A percentile compares a stretch with the other conserved stretches of the same genome.
phyloP scores from a whole-genome alignment of 2,797 vertebrate genomes.

The Myiothlypis coronata region DNA sequence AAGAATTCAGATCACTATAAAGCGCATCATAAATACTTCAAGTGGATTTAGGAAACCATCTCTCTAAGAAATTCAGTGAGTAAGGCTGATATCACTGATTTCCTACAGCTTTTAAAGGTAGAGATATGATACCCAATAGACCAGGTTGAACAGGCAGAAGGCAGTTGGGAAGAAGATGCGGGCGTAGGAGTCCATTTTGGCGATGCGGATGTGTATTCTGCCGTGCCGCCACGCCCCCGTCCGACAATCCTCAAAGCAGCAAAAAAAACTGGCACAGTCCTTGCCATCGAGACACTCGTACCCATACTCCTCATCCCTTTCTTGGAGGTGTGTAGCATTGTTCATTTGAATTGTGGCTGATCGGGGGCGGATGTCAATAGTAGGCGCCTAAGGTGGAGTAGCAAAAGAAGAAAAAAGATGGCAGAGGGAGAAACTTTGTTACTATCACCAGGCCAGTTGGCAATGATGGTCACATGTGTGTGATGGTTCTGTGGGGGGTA shows the following conservation, averaged over 20 bases:
- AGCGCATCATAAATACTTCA: slow-evolving; percentile 45
- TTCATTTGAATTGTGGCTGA: slow-evolving; percentile 99
- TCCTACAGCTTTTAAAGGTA: slow-evolving; percentile 83
- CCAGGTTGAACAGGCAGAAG: slow-evolving; percentile 96
- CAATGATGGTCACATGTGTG: neutral
- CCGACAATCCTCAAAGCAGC: slow-evolving; percentile 98
- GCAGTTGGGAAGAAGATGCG: slow-evolving; percentile 98
- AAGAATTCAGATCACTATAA: slow-evolving; percentile 61
- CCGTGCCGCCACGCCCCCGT: slow-evolving; percentile 97
- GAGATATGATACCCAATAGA: slow-evolving; percentile 98
- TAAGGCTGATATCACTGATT: slow-evolving; percentile 66
- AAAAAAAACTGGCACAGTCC: slow-evolving; percentile 99
- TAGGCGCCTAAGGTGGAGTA: slow-evolving; percentile 85
- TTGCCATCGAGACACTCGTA: slow-evolving; percentile 98
- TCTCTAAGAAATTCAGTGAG: slow-evolving; percentile 62
- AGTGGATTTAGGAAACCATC: slow-evolving; percentile 55
- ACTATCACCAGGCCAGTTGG: neutral
- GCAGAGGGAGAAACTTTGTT: neutral
- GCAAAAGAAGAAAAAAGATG: neutral
- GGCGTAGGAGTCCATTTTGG: slow-evolving; percentile 98
- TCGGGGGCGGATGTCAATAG: slow-evolving; percentile 95
- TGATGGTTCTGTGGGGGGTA: slow-evolving; percentile 34
- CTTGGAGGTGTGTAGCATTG: slow-evolving; percentile 97
- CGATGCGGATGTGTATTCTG: slow-evolving; percentile 93
- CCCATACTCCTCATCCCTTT: slow-evolving; percentile 96